A percentile compares a stretch with the other conserved stretches of the same genome.
phyloP scores from a whole-genome alignment of 2,113 vertebrate species.

The Thymallus thymallus region DNA sequence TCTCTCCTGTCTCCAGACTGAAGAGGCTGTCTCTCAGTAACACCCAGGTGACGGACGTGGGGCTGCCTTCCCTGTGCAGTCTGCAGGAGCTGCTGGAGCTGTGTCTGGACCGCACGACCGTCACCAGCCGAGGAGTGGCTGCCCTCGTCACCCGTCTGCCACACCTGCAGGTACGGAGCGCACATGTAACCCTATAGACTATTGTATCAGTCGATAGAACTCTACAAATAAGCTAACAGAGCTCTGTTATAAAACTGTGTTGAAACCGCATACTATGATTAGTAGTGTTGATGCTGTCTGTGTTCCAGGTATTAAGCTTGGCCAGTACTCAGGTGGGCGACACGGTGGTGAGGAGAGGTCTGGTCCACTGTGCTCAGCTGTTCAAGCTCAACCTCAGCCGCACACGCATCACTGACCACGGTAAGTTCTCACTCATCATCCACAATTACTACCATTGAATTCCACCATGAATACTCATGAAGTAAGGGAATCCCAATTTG shows the following conservation, averaged over 20 bases:
- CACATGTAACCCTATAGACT: background rate
- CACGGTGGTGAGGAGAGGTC: conserved; percentile 66
- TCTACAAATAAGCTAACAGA: too few species aligned
- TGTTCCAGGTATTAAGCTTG: conserved; percentile 74
- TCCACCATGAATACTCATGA: too few species aligned
- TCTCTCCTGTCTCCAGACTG: conserved; percentile 58
- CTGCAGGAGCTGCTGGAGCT: conserved; percentile 76
- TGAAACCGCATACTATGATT: too few species aligned
- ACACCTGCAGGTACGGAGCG: conserved; percentile 75
- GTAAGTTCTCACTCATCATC: conserved; percentile 46
- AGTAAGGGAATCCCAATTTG: too few species aligned
- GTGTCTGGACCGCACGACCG: conserved; percentile 75
- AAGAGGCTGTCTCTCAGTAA: conserved; percentile 79
- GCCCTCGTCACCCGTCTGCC: conserved; percentile 71
- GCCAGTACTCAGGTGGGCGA: conserved; percentile 79
- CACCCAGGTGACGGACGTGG: conserved; percentile 75
- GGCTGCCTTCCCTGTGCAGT: conserved; percentile 63
- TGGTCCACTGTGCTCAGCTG: conserved; percentile 72
- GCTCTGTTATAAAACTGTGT: too few species aligned
- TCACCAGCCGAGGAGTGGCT: conserved; percentile 77
- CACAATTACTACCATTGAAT: too few species aligned
- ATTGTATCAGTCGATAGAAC: too few species aligned
- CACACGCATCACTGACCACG: conserved; percentile 77
- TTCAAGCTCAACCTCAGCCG: conserved; percentile 80
- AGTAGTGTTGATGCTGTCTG: background rate